Evolutionary conservation across 2,888 invertebrate genomes (phyloP).

Genomic region (Laothoe populi): DNA sequence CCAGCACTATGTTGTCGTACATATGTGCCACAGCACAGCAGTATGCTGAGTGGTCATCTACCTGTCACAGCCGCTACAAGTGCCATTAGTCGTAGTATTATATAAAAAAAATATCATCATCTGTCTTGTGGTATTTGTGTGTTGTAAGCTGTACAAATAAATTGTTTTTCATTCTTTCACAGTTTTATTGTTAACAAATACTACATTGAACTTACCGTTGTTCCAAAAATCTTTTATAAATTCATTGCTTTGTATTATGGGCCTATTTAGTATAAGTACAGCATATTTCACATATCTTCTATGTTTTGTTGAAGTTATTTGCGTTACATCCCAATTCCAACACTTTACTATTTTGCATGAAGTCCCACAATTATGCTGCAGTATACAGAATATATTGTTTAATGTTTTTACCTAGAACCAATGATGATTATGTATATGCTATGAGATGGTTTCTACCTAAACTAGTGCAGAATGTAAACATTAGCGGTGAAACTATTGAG

Average conservation of each 20-base stretch:
- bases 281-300: conserved; percentile 77
- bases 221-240: conserved; percentile 87
- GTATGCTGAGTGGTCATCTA: too few relatives aligned
- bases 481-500: background rate
- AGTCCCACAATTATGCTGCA: conserved; percentile 47
- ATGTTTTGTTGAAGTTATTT: conserved; percentile 40
- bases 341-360: conserved; percentile 47
- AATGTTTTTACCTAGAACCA: conserved; percentile 51
- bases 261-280: conserved; percentile 87
- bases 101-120: too few relatives aligned
- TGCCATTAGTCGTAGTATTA: too few relatives aligned
- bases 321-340: conserved; percentile 64
- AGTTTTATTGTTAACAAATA: too few relatives aligned
- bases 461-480: too few relatives aligned
- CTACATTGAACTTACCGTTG: conserved; percentile 80
- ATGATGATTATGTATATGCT: conserved; percentile 2
- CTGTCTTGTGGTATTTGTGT: too few relatives aligned
- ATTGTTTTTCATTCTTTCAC: too few relatives aligned
- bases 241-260: conserved; percentile 78
- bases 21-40: too few relatives aligned
- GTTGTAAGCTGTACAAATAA: too few relatives aligned
- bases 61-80: too few relatives aligned
- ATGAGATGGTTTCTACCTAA: conserved; percentile 4
- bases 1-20: too few relatives aligned
- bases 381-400: conserved; percentile 48